phyloP scores from a whole-genome alignment of 1,140 invertebrate species.

The Vanessa tameamea region DNA sequence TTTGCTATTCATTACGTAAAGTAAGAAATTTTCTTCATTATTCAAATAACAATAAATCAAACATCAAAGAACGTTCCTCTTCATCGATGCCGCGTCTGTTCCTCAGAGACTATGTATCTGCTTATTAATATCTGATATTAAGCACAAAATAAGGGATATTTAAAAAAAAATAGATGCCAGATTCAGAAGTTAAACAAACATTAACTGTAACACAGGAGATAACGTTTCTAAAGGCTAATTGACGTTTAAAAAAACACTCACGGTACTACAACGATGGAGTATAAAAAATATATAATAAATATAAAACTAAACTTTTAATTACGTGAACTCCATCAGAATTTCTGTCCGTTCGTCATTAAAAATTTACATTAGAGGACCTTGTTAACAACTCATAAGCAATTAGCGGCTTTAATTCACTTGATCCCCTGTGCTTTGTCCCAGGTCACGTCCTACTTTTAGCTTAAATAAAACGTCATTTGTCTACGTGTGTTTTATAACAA shows the following conservation, averaged over 20 bases:
- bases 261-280: no score
- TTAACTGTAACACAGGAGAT: no score
- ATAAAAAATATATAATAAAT: background rate
- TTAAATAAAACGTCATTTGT: background rate
- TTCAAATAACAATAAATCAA: constrained; percentile 14
- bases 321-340: constrained; percentile 16
- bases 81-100: background rate
- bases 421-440: constrained; percentile 21
- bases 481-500: background rate
- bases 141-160: no score
- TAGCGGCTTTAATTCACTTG: constrained; percentile 21
- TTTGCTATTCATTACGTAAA: no score
- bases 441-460: constrained; percentile 10
- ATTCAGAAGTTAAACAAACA: no score
- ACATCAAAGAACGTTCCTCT: constrained; percentile 1
- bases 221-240: no score
- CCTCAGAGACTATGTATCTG: no score
- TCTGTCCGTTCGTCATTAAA: constrained; percentile 16
- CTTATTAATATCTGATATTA: no score
- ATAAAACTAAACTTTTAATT: constrained; percentile 18
- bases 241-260: no score
- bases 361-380: constrained; percentile 25
- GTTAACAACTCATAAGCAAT: constrained; percentile 36
- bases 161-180: no score
- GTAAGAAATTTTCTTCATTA: constrained; percentile 5